These are phyloP conservation scores for Herpetotheres cachinnans DNA, from an alignment of 2,113 vertebrate species.

Conservation along the genomic window DNA sequence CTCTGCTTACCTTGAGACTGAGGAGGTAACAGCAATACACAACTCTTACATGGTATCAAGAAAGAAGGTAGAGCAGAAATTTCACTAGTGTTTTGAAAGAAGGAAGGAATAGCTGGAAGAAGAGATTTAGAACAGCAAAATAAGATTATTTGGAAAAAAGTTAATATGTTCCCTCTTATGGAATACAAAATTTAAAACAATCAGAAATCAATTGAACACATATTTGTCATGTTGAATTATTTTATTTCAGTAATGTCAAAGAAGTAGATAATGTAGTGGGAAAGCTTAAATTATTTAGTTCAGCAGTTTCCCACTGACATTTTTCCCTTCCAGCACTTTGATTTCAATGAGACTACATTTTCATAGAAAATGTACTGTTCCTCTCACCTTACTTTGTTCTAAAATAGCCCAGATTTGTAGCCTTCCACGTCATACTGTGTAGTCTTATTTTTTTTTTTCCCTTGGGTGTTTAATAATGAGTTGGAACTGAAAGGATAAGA, in stretches of 20 bases:
- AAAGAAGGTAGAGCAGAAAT: not conserved
- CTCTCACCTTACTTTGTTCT: slow-evolving; percentile 34
- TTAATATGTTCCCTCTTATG: not conserved
- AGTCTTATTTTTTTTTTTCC: slow-evolving; percentile 16
- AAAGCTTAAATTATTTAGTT: slow-evolving; percentile 23
- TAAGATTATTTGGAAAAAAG: not conserved
- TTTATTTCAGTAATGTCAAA: not conserved
- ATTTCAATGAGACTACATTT: slow-evolving; percentile 40
- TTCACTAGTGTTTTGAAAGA: not conserved
- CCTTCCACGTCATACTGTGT: not conserved
- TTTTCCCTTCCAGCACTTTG: slow-evolving; percentile 13
- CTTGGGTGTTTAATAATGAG: slow-evolving; percentile 37
- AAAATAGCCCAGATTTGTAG: slow-evolving; percentile 10
- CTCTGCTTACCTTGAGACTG: not conserved
- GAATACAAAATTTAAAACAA: not conserved
- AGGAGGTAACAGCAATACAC: not conserved
- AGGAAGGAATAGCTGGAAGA: not conserved
- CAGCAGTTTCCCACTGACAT: not conserved
- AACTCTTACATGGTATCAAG: not conserved
- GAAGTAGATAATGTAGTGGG: not conserved
- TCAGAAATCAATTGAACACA: not conserved
- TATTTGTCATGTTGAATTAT: not conserved
- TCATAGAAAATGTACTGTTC: not conserved
- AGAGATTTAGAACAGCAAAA: not conserved
- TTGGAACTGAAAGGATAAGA: slow-evolving; percentile 1